These are phyloP conservation scores for Irena cyanogastra DNA, from an alignment of 2,113 vertebrate species.

Conservation along the genomic window DNA sequence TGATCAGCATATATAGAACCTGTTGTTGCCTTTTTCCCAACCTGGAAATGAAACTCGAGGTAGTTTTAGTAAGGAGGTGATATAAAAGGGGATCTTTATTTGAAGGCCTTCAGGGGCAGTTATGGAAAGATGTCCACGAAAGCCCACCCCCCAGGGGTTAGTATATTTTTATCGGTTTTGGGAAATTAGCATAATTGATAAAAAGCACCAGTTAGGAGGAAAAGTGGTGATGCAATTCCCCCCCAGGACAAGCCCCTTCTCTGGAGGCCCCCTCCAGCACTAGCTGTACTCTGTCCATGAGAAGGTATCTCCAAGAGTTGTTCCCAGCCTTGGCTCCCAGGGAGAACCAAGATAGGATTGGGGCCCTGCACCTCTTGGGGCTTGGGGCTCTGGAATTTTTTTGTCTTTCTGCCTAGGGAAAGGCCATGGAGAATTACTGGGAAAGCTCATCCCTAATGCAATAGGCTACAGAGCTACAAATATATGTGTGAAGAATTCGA, in stretches of 20 bases:
- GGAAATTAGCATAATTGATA: neutral
- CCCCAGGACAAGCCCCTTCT: too few relatives aligned
- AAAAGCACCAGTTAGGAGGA: neutral
- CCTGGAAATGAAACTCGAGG: neutral
- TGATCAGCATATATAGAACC: neutral
- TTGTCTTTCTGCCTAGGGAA: neutral
- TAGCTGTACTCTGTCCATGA: neutral
- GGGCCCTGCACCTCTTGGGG: rapidly evolving
- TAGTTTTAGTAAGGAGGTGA: neutral
- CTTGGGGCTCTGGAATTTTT: neutral
- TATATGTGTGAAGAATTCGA: neutral
- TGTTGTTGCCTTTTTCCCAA: too few relatives aligned
- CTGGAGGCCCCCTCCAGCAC: neutral
- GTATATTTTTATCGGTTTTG: neutral
- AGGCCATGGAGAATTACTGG: neutral
- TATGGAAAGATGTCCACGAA: neutral
- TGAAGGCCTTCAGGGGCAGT: neutral
- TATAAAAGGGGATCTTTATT: neutral
- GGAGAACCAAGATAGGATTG: rapidly evolving
- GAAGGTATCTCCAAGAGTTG: neutral
- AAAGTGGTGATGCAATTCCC: neutral
- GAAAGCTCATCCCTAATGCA: neutral
- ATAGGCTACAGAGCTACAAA: neutral
- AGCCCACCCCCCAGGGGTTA: neutral
- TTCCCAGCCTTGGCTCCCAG: neutral